Evolutionary conservation across 2,113 vertebrate species (phyloP).

Genomic region (Rutilus rutilus): DNA sequence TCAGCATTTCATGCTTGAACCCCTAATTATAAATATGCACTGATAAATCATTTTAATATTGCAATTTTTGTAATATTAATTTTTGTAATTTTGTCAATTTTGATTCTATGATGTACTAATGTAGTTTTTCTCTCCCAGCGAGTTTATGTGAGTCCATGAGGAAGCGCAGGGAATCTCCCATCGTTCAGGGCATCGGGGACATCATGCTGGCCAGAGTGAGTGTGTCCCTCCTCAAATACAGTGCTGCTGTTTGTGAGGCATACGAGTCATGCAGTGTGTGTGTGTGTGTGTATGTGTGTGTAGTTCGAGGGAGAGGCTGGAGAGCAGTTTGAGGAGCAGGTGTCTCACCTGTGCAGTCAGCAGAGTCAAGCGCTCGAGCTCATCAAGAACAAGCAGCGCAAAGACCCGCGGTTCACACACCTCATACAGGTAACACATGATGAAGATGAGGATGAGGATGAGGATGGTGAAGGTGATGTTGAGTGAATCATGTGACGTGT

Average conservation of each 20-base stretch:
- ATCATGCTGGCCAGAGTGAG: constrained; percentile 88
- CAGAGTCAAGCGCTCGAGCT: constrained; percentile 89
- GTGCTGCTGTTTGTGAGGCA: background rate
- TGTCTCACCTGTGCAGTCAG: constrained; percentile 86
- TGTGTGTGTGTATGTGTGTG: constrained; percentile 47
- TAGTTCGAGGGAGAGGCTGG: constrained; percentile 87
- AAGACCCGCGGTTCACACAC: constrained; percentile 88
- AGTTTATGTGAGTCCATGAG: constrained; percentile 90
- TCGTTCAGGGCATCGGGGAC: constrained; percentile 87
- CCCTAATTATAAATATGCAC: too few species aligned
- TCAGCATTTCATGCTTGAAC: too few species aligned
- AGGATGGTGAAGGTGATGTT: too few species aligned
- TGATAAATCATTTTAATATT: too few species aligned
- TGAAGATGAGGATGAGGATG: too few species aligned
- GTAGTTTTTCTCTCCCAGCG: constrained; percentile 69
- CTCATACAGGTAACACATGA: constrained; percentile 66
- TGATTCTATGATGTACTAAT: background rate
- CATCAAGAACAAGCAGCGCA: constrained; percentile 91
- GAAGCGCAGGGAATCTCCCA: constrained; percentile 83
- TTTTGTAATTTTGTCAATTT: too few species aligned
- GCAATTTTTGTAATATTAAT: too few species aligned
- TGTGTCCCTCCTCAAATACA: rapidly evolving
- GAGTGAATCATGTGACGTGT: background rate
- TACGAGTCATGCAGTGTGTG: background rate
- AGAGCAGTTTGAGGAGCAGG: constrained; percentile 87